Evolutionary conservation across 2,113 vertebrate species (phyloP).

Genomic region (Bothrops jararaca): DNA sequence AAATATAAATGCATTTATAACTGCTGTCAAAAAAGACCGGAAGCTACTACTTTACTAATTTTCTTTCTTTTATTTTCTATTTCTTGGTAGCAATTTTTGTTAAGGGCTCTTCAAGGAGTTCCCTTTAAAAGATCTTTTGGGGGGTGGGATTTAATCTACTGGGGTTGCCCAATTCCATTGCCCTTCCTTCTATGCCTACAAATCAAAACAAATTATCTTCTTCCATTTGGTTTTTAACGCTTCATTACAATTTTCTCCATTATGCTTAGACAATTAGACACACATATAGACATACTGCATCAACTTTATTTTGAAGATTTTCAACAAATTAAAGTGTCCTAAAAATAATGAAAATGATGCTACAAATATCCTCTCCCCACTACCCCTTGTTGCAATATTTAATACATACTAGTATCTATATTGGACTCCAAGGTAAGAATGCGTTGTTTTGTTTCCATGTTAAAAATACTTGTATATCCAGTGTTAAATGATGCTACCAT

Average conservation of each 20-base stretch:
- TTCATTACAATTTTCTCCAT: background rate
- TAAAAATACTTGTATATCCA: conserved; percentile 90
- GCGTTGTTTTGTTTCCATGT: conserved; percentile 92
- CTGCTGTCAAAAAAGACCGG: background rate
- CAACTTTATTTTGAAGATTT: background rate
- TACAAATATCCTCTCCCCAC: background rate
- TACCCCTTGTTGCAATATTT: background rate
- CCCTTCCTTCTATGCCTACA: background rate
- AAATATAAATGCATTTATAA: background rate
- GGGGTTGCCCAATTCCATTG: too few relatives aligned
- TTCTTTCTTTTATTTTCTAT: background rate
- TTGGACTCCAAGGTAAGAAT: conserved; percentile 89
- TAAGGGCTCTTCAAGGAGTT: background rate
- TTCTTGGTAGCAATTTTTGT: background rate
- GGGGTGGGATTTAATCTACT: background rate
- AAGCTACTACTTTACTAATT: background rate
- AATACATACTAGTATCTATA: conserved; percentile 80
- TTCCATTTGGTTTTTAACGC: background rate
- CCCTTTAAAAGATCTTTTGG: background rate
- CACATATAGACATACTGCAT: background rate
- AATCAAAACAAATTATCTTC: background rate
- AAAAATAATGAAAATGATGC: background rate
- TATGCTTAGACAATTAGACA: background rate
- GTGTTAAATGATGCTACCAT: conserved; percentile 93
- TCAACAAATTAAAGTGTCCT: background rate